phyloP scores from a whole-genome alignment of 37 sponge, comb jelly and placozoan species.

The Oscarella lobularis region DNA sequence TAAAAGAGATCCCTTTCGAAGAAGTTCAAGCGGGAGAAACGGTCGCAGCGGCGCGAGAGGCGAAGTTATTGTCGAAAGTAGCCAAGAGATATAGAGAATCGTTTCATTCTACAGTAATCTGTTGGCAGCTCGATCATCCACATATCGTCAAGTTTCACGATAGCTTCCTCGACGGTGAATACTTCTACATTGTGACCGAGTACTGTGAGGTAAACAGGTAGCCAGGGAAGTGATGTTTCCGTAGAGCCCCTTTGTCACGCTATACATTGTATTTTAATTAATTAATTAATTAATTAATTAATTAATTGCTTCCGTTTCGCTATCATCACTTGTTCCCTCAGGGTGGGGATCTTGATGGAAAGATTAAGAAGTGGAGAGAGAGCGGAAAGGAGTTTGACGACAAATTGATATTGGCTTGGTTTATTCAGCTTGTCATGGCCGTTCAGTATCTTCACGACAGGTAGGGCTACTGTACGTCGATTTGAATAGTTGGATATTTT shows the following conservation, averaged over 20 bases:
- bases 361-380: slow-evolving; percentile 51
- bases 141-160: slow-evolving; percentile 87
- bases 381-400: slow-evolving; percentile 37
- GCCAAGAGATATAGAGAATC: background rate
- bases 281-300: no score
- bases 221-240: background rate
- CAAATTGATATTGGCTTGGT: slow-evolving; percentile 79
- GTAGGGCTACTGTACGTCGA: background rate
- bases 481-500: no score
- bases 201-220: slow-evolving; percentile 72
- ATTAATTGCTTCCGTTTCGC: no score
- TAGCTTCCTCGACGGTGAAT: slow-evolving; percentile 82
- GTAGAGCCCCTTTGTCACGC: no score
- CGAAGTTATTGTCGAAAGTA: slow-evolving; percentile 58
- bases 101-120: background rate
- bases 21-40: slow-evolving; percentile 72
- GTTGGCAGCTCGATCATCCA: slow-evolving; percentile 75
- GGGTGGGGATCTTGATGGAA: slow-evolving; percentile 85
- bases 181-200: slow-evolving; percentile 94
- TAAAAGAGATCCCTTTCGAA: slow-evolving; percentile 64
- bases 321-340: slow-evolving; percentile 5
- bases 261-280: no score
- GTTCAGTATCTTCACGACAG: slow-evolving; percentile 87
- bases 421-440: slow-evolving; percentile 89
- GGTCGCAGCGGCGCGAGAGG: slow-evolving; percentile 76